These are phyloP conservation scores for Siniperca undulata DNA, from an alignment of 2,797 vertebrate species.

Conservation along the genomic window DNA sequence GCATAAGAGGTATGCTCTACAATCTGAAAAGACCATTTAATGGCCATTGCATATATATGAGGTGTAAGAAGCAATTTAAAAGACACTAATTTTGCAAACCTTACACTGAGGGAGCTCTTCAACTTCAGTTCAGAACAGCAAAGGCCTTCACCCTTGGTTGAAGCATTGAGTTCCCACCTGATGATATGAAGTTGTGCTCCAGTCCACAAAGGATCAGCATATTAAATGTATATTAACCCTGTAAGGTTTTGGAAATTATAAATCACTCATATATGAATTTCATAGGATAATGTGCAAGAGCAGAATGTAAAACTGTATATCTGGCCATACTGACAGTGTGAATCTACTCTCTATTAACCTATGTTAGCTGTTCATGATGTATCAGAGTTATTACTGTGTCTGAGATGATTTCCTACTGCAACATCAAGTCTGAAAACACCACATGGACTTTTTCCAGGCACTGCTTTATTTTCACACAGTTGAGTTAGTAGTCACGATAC, in stretches of 20 bases:
- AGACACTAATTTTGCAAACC: not conserved
- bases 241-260: not conserved
- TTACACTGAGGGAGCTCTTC: not conserved
- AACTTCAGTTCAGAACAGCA: not conserved
- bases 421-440: constrained; percentile 13
- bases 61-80: not conserved
- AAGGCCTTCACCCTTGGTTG: not conserved
- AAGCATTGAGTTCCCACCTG: not conserved
- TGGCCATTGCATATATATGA: not conserved
- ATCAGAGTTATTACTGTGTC: not conserved
- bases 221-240: not conserved
- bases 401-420: not conserved
- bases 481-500: constrained; percentile 74
- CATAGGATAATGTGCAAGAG: not conserved
- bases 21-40: not conserved
- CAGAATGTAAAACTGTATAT: not conserved
- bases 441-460: constrained; percentile 74
- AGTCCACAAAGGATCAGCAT: not conserved
- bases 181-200: not conserved
- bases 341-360: not conserved
- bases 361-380: not conserved
- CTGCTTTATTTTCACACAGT: constrained; percentile 86
- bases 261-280: not conserved
- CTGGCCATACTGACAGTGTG: not conserved
- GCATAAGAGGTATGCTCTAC: not conserved